A percentile compares a stretch with the other conserved stretches of the same genome.
Conservation (phyloP, 2,888 invertebrate genomes). For the Penaeus monodon region DNA sequence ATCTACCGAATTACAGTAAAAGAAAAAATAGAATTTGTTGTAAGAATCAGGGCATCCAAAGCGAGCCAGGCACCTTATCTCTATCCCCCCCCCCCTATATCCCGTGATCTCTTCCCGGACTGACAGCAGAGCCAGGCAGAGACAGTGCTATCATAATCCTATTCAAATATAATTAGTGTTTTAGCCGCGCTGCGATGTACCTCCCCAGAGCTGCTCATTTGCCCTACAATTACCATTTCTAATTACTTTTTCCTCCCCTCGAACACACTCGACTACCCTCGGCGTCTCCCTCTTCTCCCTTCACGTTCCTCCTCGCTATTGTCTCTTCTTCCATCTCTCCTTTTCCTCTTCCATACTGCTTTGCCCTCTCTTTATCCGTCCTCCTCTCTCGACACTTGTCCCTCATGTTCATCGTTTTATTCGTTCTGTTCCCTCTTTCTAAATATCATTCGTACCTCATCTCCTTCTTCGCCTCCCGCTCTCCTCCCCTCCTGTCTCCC, state of each 20-base stretch:
- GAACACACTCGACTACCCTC: too few relatives aligned
- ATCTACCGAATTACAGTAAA: too few relatives aligned
- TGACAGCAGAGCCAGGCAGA: too few relatives aligned
- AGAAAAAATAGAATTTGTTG: too few relatives aligned
- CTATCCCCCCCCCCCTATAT: too few relatives aligned
- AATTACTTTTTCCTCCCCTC: slow-evolving; percentile 32
- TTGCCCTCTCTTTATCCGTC: neutral
- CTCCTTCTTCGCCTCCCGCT: neutral
- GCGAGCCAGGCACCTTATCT: too few relatives aligned
- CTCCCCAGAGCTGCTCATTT: slow-evolving; percentile 19
- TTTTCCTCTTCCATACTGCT: neutral
- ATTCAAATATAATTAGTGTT: slow-evolving; percentile 44
- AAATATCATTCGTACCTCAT: neutral
- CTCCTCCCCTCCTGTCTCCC: too few relatives aligned
- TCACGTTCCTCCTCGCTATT: neutral
- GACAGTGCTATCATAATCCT: slow-evolving; percentile 5
- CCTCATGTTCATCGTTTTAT: neutral
- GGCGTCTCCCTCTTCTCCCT: slow-evolving; percentile 10
- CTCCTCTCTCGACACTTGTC: neutral
- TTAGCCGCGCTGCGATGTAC: neutral
- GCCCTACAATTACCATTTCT: slow-evolving; percentile 41
- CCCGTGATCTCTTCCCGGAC: too few relatives aligned
- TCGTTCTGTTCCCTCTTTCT: neutral
- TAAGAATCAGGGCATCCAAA: too few relatives aligned
- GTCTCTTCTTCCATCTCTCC: neutral